Conservation (phyloP, 2,113 vertebrate genomes). For the Nothoprocta perdicaria region DNA sequence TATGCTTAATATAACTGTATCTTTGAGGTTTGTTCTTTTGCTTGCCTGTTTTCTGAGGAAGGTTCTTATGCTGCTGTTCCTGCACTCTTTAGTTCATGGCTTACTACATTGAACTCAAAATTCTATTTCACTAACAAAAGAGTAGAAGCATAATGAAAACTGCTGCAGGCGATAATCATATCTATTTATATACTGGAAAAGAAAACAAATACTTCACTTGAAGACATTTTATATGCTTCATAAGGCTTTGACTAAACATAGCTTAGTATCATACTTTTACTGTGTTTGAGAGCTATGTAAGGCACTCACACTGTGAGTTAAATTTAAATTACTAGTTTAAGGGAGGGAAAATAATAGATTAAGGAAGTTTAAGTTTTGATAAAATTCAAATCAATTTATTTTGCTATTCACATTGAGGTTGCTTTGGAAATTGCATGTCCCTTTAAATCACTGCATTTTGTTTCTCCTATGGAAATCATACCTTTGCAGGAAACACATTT, state of each 20-base stretch:
- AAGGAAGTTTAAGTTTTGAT: background rate
- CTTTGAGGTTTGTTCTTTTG: background rate
- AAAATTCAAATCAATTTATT: background rate
- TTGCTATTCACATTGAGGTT: background rate
- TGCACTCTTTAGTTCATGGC: background rate
- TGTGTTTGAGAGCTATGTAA: background rate
- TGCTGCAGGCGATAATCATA: background rate
- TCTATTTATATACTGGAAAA: background rate
- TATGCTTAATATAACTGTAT: background rate
- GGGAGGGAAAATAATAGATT: background rate
- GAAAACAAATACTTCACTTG: background rate
- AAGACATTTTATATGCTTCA: background rate
- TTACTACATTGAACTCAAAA: background rate
- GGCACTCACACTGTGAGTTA: background rate
- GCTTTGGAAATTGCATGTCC: background rate
- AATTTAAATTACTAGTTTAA: background rate
- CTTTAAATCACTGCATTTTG: background rate
- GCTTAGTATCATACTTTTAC: background rate
- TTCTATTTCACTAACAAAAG: background rate
- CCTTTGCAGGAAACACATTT: background rate
- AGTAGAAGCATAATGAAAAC: background rate
- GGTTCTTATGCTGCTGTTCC: fast-evolving
- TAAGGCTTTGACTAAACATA: background rate
- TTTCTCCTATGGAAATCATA: background rate
- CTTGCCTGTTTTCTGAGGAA: background rate